Evolutionary conservation across 2,888 invertebrate genomes (phyloP).

Genomic region (Athrips mouffetella): DNA sequence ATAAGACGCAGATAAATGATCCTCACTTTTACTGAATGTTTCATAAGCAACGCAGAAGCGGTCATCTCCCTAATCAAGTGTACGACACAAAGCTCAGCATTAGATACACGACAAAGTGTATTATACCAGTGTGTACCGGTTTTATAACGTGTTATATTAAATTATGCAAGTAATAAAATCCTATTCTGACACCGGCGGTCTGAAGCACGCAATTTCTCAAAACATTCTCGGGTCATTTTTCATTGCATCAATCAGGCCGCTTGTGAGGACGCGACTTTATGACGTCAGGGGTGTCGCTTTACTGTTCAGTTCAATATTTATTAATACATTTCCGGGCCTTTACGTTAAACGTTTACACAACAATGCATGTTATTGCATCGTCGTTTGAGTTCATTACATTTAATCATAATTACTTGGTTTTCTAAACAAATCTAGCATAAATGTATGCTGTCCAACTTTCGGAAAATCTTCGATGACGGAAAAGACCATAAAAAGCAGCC

Average conservation of each 20-base stretch:
- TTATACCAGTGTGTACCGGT: constrained; percentile 49
- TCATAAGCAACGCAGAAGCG: constrained; percentile 36
- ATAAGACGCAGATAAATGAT: constrained; percentile 68
- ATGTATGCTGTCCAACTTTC: no score
- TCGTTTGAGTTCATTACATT: no score
- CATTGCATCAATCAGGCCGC: constrained; percentile 74
- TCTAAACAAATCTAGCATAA: no score
- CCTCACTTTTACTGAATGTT: constrained; percentile 34
- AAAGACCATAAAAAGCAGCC: no score
- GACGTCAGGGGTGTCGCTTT: constrained; percentile 49
- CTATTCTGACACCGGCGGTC: constrained; percentile 52
- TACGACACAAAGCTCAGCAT: constrained; percentile 32
- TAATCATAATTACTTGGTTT: no score
- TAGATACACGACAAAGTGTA: constrained; percentile 45
- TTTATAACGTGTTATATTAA: constrained; percentile 51
- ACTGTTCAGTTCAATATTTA: background rate
- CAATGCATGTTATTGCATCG: no score
- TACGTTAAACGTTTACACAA: no score
- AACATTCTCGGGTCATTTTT: constrained; percentile 76
- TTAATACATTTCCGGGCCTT: background rate
- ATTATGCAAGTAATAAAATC: constrained; percentile 74
- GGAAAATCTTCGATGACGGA: no score
- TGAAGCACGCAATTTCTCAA: constrained; percentile 69
- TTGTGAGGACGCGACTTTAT: constrained; percentile 43
- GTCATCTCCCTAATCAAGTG: constrained; percentile 62